phyloP scores from a whole-genome alignment of 2,113 vertebrate species.

The Neofelis nebulosa region DNA sequence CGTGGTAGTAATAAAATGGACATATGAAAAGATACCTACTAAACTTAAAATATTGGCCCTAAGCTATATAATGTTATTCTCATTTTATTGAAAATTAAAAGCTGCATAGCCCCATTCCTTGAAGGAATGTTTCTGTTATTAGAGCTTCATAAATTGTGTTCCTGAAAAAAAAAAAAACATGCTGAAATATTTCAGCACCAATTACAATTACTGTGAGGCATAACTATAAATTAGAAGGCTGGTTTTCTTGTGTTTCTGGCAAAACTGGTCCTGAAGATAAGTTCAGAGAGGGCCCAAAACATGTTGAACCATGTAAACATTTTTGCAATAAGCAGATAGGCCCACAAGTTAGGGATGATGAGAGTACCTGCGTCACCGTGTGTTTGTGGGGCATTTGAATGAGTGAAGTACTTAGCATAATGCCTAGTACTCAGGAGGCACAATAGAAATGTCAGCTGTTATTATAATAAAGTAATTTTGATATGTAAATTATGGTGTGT shows the following conservation, averaged over 20 bases:
- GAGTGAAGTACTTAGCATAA: background rate
- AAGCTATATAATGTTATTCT: background rate
- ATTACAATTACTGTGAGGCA: background rate
- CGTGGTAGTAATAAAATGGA: constrained; percentile 19
- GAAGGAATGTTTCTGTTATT: background rate
- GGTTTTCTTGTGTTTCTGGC: constrained; percentile 34
- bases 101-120: background rate
- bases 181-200: constrained; percentile 17
- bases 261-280: constrained; percentile 26
- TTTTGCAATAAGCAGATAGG: background rate
- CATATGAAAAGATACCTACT: background rate
- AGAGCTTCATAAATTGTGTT: constrained; percentile 17
- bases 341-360: background rate
- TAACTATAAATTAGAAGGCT: background rate
- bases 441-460: background rate
- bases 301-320: background rate
- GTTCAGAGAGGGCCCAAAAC: background rate
- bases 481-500: background rate
- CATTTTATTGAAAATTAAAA: background rate
- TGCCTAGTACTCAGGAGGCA: background rate
- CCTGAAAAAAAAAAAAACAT: constrained; percentile 50
- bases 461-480: constrained; percentile 24
- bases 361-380: background rate
- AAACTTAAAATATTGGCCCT: constrained; percentile 8
- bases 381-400: background rate